phyloP scores from a whole-genome alignment of 2,797 vertebrate genomes.

The Schizopygopsis malacanthus region DNA sequence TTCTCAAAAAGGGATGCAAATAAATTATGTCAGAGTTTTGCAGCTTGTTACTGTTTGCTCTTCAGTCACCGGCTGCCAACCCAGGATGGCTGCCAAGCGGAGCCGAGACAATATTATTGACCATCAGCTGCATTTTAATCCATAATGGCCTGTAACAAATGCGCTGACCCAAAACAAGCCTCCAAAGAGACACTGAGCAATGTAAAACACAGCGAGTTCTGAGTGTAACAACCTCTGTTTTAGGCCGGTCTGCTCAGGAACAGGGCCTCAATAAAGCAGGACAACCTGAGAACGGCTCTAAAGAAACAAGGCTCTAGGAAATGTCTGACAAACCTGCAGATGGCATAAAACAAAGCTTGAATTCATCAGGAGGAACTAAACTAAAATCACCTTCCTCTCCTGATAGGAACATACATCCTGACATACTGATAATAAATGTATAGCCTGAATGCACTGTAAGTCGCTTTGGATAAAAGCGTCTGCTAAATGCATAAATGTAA shows the following conservation, averaged over 20 bases:
- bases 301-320: neutral
- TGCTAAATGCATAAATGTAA: too few species aligned
- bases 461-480: too few species aligned
- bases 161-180: constrained; percentile 12
- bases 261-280: neutral
- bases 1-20: constrained; percentile 18
- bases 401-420: neutral
- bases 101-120: constrained; percentile 54
- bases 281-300: neutral
- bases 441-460: too few species aligned
- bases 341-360: neutral
- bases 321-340: neutral
- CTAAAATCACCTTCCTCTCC: neutral
- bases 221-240: neutral
- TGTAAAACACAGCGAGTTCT: neutral
- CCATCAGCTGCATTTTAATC: constrained; percentile 64
- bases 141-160: constrained; percentile 41
- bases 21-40: constrained; percentile 24
- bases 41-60: constrained; percentile 15
- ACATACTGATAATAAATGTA: too few species aligned
- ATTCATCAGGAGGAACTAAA: neutral
- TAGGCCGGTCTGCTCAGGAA: neutral
- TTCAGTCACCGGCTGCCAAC: constrained; percentile 28
- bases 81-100: constrained; percentile 30
- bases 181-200: constrained; percentile 4